Evolutionary conservation across 2,113 vertebrate genomes (phyloP).

Genomic region (Mobula birostris): DNA sequence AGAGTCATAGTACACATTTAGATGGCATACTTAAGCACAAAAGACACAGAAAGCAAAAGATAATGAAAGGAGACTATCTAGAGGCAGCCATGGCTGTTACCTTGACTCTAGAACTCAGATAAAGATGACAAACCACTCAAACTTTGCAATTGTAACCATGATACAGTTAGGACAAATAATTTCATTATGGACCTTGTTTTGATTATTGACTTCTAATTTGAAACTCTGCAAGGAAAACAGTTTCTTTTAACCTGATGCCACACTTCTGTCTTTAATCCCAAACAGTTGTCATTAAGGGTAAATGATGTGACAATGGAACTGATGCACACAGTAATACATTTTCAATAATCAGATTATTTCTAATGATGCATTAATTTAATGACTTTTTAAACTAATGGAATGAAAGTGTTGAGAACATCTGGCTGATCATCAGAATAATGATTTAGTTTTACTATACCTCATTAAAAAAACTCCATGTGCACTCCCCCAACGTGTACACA

Average conservation of each 20-base stretch:
- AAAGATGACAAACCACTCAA: neutral
- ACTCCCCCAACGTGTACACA: neutral
- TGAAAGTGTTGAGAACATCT: neutral
- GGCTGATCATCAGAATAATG: neutral
- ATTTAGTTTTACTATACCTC: neutral
- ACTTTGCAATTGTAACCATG: neutral
- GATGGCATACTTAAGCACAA: neutral
- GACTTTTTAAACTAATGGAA: neutral
- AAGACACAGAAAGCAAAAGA: neutral
- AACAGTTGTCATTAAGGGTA: neutral
- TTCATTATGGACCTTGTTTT: neutral
- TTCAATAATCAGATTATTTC: neutral
- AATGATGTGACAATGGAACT: neutral
- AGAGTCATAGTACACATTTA: neutral
- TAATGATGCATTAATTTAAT: neutral
- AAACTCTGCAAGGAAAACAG: too few species aligned
- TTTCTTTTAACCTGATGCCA: neutral
- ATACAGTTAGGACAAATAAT: neutral
- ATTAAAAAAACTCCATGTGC: too few species aligned
- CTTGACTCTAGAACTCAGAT: neutral
- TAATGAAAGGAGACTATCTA: neutral
- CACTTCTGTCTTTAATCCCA: neutral
- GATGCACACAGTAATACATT: neutral
- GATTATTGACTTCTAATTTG: neutral
- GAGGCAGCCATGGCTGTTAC: neutral